A percentile compares a stretch with the other conserved stretches of the same genome.
These are phyloP conservation scores for Ornithoptera priamus DNA, from an alignment of 2,888 invertebrate genomes.

Conservation along the genomic window DNA sequence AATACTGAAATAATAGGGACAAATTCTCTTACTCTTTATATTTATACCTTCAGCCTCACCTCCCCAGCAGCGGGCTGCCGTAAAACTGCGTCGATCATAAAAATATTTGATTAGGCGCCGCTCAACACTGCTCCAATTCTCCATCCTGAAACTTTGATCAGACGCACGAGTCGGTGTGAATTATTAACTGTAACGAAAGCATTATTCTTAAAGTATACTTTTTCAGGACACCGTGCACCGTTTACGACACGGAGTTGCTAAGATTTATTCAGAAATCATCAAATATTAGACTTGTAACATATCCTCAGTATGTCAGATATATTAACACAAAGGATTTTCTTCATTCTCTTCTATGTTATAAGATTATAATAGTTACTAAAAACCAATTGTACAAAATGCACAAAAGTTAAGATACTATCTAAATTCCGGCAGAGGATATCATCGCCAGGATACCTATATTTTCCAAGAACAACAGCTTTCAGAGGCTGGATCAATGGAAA, in stretches of 20 bases:
- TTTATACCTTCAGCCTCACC: slow-evolving; percentile 34
- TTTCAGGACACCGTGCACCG: slow-evolving; percentile 7
- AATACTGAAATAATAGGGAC: too few species aligned
- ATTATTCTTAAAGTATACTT: slow-evolving; percentile 39
- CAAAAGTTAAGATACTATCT: too few species aligned
- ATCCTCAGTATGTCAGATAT: not conserved
- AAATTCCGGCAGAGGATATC: too few species aligned
- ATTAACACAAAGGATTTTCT: too few species aligned
- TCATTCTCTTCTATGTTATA: too few species aligned
- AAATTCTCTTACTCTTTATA: slow-evolving; percentile 6
- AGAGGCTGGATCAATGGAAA: too few species aligned
- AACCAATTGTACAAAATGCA: too few species aligned
- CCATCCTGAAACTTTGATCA: slow-evolving; percentile 71
- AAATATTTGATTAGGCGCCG: slow-evolving; percentile 77
- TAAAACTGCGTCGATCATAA: slow-evolving; percentile 78
- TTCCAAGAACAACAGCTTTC: too few species aligned
- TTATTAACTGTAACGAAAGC: slow-evolving; percentile 43
- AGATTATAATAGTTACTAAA: too few species aligned
- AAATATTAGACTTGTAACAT: not conserved
- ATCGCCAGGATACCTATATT: too few species aligned
- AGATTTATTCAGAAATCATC: slow-evolving; percentile 1
- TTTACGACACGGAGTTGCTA: slow-evolving; percentile 11
- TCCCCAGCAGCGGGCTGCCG: slow-evolving; percentile 57
- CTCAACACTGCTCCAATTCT: slow-evolving; percentile 63
- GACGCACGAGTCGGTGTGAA: slow-evolving; percentile 40